Evolutionary conservation across 2,797 vertebrate species (phyloP), one percentile per base, ranked within the genome.

Genomic region (Malurus leucopterus): DNA sequence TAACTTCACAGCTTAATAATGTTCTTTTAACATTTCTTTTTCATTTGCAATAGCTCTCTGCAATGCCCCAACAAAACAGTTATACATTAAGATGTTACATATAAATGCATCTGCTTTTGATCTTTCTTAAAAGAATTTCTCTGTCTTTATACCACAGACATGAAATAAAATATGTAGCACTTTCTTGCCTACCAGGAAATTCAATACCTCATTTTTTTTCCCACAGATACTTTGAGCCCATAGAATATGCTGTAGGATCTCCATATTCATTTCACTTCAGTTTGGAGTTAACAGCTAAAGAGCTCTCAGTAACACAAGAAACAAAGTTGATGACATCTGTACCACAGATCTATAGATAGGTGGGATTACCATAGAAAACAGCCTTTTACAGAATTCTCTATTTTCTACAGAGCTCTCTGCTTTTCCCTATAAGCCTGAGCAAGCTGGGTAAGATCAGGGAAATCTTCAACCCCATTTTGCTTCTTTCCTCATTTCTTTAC

Each of bases 1-100:
- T 81, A 86, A 89, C 67, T 94, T 89, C 70, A 81, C 15, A 64
- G 71, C 22, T 91, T 81, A 87, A 89, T 78, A 90, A 63, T 30
- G 29, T 86, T 81, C 49, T 90, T 93, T 75, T 85, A 90, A 83
- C 38, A 75, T 86, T 77, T 85, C 44, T 80, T 61, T 49, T 90
- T 84, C 43, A 55, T 63, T 78, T 86, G 24, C 57, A 68, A 64
- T 19, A 84, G 38, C 23, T 75, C 59, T 63, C 32, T 75, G 38
- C 34, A 77, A 78, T 61, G 49, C 24, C 23, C 34, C 54, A 80
- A 79, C 65, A 77, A 85, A 91, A 88, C 26, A 74, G 44, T 71
- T 64, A 47, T 51, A 51, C 5, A 14, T 88, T 81, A 84, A 76
- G 43, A 64, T 40, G 13, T 79, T 67, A 63, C 24, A n/a, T 34